These are phyloP conservation scores for Charina bottae DNA, from an alignment of 2,113 vertebrate species.

Conservation along the genomic window DNA sequence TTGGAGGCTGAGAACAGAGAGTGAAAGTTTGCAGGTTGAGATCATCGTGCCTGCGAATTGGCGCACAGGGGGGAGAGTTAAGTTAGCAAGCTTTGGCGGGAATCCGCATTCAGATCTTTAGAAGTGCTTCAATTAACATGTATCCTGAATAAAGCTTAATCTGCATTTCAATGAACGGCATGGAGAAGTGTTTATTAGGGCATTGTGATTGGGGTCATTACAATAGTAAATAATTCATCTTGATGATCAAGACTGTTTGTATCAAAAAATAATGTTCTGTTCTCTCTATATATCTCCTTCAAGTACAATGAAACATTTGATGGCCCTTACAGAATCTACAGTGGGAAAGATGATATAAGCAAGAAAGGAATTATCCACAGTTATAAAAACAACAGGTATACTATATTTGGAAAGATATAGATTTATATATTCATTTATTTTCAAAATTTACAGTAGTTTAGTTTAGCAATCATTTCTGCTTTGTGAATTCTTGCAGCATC, in stretches of 20 bases:
- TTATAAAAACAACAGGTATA: constrained; percentile 82
- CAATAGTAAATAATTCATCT: not conserved
- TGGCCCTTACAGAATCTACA: constrained; percentile 84
- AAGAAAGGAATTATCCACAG: constrained; percentile 83
- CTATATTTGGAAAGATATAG: not conserved
- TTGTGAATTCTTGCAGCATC: not conserved
- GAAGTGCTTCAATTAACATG: no score
- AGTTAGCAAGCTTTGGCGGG: no score
- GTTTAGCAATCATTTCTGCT: not conserved
- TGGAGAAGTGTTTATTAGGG: no score
- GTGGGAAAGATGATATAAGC: constrained; percentile 80
- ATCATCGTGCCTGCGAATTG: no score
- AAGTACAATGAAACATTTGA: constrained; percentile 89
- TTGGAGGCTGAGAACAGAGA: no score
- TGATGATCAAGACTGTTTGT: not conserved
- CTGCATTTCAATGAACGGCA: no score
- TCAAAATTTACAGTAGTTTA: not conserved
- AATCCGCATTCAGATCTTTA: no score
- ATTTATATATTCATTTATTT: not conserved
- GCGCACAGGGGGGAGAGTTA: no score
- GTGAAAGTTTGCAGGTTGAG: no score
- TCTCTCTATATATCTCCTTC: not conserved
- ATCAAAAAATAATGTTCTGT: constrained; percentile 15
- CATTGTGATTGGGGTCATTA: no score
- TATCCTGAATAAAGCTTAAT: no score